Conservation (phyloP, 2,113 vertebrate species). For the Macquaria australasica region DNA sequence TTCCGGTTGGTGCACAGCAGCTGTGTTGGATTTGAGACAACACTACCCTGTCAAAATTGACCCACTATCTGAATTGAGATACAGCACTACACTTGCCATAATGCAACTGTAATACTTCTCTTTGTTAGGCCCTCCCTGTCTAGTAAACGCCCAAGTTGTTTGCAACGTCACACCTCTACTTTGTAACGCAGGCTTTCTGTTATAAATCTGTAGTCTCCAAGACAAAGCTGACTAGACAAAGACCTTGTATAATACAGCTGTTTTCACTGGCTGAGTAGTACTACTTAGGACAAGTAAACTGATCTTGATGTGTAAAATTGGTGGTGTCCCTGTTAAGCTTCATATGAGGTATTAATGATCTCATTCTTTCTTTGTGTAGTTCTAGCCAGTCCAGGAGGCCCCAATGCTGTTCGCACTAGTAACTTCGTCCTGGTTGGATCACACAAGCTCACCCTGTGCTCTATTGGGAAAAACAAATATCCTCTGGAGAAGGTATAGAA, state of each 20-base stretch:
- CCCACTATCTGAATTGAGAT: no score
- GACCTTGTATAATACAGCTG: no score
- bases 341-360: no score
- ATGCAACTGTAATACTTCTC: not conserved
- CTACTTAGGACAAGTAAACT: not conserved
- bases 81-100: not conserved
- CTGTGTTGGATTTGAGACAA: no score
- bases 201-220: not conserved
- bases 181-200: not conserved
- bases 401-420: constrained; percentile 91
- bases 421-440: constrained; percentile 92
- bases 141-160: not conserved
- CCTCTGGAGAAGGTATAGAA: constrained; percentile 92
- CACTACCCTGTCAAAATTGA: no score
- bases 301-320: not conserved
- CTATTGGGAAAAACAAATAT: constrained; percentile 90
- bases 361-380: constrained; percentile 75
- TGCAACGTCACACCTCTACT: no score
- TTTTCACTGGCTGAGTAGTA: not conserved
- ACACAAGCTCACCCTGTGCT: constrained; percentile 88
- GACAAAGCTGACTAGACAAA: not conserved
- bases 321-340: not conserved
- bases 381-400: constrained; percentile 92
- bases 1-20: no score
- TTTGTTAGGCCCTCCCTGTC: not conserved